Evolutionary conservation across 2,797 vertebrate species (phyloP).

Genomic region (Catamblyrhynchus diadema): DNA sequence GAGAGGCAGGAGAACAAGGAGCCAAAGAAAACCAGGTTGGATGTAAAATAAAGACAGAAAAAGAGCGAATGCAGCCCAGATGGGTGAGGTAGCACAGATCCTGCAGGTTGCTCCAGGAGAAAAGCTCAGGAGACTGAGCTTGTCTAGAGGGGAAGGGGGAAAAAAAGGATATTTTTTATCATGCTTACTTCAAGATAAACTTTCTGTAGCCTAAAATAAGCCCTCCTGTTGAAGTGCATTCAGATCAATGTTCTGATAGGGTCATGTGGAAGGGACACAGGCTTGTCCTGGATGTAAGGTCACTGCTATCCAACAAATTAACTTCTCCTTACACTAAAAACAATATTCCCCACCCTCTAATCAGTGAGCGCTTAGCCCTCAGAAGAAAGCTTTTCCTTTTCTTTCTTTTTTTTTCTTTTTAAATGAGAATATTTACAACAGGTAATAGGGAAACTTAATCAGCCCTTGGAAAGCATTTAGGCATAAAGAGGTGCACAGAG

Average conservation of each 20-base stretch:
- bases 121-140: neutral
- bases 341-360: neutral
- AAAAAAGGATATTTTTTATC: neutral
- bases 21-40: neutral
- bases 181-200: neutral
- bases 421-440: neutral
- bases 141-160: rapidly evolving
- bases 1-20: neutral
- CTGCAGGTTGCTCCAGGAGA: neutral
- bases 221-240: neutral
- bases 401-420: neutral
- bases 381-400: neutral
- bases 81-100: neutral
- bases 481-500: neutral
- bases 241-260: neutral
- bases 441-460: neutral
- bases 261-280: neutral
- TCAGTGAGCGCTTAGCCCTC: neutral
- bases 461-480: neutral
- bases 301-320: neutral
- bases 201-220: neutral
- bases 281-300: neutral
- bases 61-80: neutral
- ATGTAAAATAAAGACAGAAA: neutral
- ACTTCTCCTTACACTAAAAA: neutral